Conservation (phyloP, 1,140 invertebrate species). For the Drosophila arizonae region DNA sequence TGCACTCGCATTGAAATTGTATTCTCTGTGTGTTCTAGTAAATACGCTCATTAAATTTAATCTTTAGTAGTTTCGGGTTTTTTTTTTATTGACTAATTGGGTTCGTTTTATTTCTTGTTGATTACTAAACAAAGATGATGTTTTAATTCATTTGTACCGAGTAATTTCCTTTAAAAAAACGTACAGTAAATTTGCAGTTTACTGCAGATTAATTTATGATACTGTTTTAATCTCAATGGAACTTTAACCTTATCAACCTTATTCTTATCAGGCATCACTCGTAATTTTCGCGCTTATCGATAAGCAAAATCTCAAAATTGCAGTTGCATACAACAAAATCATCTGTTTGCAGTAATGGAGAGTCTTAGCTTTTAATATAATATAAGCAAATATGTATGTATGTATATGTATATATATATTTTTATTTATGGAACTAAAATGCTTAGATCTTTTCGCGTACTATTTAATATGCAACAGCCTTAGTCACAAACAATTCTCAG, state of each 20-base stretch:
- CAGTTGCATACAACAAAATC: slow-evolving; percentile 32
- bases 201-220: too few species aligned
- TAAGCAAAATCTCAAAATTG: slow-evolving; percentile 19
- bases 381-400: background rate
- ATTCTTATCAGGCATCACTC: slow-evolving; percentile 28
- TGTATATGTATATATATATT: background rate
- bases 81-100: slow-evolving; percentile 30
- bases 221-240: too few species aligned
- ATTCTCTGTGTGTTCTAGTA: slow-evolving; percentile 44
- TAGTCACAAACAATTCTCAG: background rate
- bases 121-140: too few species aligned
- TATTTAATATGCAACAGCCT: slow-evolving; percentile 39
- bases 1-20: slow-evolving; percentile 60
- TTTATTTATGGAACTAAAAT: slow-evolving; percentile 24
- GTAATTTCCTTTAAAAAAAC: too few species aligned
- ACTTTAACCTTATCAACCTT: too few species aligned
- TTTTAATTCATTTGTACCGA: too few species aligned
- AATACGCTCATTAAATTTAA: slow-evolving; percentile 73
- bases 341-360: slow-evolving; percentile 18
- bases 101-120: too few species aligned
- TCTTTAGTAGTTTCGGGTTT: slow-evolving; percentile 38
- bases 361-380: too few species aligned
- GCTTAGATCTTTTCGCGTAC: slow-evolving; percentile 13
- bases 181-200: too few species aligned
- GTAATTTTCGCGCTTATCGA: slow-evolving; percentile 8